Conservation (phyloP, 1,140 invertebrate species). For the Diachasma alloeum region DNA sequence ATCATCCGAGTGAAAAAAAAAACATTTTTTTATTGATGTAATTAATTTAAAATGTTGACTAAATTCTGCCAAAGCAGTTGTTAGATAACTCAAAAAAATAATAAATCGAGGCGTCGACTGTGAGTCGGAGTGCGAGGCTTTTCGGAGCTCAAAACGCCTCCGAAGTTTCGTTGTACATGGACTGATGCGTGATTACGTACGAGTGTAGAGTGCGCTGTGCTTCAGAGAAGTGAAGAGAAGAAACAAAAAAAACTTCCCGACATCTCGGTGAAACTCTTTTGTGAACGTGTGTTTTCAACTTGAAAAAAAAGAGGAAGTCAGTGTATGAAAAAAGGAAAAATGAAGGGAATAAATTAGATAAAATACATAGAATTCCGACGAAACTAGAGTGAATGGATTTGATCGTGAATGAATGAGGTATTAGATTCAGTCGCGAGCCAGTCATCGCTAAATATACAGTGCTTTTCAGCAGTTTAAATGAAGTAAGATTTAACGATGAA, state of each 20-base stretch:
- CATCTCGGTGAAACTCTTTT: too few relatives aligned
- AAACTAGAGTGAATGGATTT: conserved; percentile 8
- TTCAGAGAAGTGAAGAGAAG: background rate
- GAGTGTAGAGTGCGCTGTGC: background rate
- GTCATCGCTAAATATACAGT: conserved; percentile 16
- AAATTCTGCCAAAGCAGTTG: conserved; percentile 48
- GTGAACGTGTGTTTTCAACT: too few relatives aligned
- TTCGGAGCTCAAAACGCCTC: background rate
- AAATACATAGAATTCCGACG: conserved; percentile 13
- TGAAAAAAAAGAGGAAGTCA: background rate
- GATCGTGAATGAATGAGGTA: conserved; percentile 21
- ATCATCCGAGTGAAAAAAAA: conserved; percentile 35
- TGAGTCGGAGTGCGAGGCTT: background rate
- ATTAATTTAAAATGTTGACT: conserved; percentile 45
- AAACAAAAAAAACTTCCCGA: too few relatives aligned
- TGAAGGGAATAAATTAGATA: background rate
- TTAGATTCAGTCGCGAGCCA: conserved; percentile 43
- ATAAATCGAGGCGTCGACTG: conserved; percentile 18
- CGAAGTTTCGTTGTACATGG: background rate
- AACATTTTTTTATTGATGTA: conserved; percentile 44
- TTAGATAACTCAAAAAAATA: conserved; percentile 17
- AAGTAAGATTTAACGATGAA: background rate
- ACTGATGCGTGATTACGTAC: background rate
- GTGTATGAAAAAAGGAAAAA: background rate
- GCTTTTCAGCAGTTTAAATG: conserved; percentile 45